These are phyloP conservation scores for Mionectes macconnelli DNA, from an alignment of 2,113 vertebrate genomes.

Conservation along the genomic window DNA sequence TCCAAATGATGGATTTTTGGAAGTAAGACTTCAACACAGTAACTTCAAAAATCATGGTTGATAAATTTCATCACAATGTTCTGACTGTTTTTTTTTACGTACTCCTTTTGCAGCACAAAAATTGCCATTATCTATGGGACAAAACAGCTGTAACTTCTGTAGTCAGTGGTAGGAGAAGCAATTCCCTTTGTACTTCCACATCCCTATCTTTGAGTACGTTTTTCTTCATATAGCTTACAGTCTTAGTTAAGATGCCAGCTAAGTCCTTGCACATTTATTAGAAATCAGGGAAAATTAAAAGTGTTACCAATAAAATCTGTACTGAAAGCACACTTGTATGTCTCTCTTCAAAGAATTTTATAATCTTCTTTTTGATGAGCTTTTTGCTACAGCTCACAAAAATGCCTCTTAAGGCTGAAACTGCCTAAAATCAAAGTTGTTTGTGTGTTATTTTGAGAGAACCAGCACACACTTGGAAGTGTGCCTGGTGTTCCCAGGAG, in stretches of 20 bases:
- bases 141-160: neutral
- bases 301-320: neutral
- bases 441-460: neutral
- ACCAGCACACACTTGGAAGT: accelerated
- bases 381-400: neutral
- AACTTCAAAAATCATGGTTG: neutral
- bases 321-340: neutral
- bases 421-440: neutral
- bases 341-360: neutral
- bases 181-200: neutral
- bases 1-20: neutral
- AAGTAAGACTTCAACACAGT: neutral
- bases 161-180: neutral
- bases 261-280: neutral
- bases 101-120: neutral
- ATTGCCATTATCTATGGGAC: neutral
- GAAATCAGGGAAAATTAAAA: neutral
- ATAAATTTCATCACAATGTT: neutral
- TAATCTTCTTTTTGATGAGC: neutral
- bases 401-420: neutral
- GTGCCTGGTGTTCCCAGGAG: neutral
- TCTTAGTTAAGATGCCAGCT: neutral
- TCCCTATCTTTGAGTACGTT: neutral
- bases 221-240: neutral
- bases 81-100: neutral